Conservation (phyloP, 2,888 invertebrate species). For the Volucella inanis region DNA sequence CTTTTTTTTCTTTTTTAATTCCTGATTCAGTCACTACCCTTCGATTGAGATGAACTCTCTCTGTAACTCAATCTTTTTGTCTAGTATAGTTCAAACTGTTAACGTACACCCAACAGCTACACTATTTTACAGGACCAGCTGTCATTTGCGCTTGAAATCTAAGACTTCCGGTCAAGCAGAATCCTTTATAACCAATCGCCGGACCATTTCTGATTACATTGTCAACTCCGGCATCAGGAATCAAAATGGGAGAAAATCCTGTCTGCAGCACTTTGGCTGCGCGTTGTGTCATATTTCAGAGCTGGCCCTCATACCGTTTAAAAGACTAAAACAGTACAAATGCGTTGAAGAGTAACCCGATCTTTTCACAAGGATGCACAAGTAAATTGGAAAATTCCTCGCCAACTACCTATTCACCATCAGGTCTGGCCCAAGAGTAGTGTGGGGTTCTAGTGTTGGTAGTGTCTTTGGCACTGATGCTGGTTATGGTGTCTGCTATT, state of each 20-base stretch:
- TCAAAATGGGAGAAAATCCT: neutral
- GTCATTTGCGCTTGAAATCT: constrained; percentile 55
- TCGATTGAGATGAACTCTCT: constrained; percentile 7
- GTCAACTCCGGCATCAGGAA: constrained; percentile 18
- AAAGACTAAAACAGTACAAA: constrained; percentile 44
- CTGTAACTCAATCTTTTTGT: neutral
- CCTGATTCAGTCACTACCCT: neutral
- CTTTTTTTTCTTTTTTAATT: neutral
- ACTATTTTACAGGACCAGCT: constrained; percentile 18
- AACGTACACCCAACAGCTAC: neutral
- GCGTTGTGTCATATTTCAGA: constrained; percentile 57
- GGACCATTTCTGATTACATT: constrained; percentile 41
- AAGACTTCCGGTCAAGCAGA: constrained; percentile 58
- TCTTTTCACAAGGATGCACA: constrained; percentile 75
- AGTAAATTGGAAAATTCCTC: constrained; percentile 75
- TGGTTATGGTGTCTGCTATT: too few species aligned
- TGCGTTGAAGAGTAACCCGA: constrained; percentile 73
- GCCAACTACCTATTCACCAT: constrained; percentile 23
- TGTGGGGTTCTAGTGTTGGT: too few species aligned
- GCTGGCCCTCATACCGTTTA: neutral
- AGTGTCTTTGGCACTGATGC: too few species aligned
- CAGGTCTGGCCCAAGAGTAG: neutral
- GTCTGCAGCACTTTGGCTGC: constrained; percentile 9
- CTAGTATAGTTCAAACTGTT: neutral
- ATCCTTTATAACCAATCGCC: constrained; percentile 34